phyloP scores from a whole-genome alignment of 2,888 invertebrate species.

The Drosophila mimica region DNA sequence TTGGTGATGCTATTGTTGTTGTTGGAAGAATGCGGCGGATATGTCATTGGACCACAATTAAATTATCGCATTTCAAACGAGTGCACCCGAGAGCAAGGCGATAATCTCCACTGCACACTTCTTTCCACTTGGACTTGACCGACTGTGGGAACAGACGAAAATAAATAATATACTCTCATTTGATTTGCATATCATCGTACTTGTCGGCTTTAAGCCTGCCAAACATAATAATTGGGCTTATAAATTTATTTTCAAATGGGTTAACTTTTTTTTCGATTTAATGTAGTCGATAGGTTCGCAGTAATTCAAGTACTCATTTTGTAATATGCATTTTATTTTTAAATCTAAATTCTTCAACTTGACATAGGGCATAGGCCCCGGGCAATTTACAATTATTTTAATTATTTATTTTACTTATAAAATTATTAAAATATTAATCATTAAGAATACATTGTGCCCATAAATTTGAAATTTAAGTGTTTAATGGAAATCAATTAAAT shows the following conservation, averaged over 20 bases:
- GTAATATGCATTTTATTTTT: not conserved
- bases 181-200: conserved; percentile 61
- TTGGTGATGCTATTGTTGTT: conserved; percentile 24
- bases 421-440: not conserved
- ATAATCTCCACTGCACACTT: conserved; percentile 46
- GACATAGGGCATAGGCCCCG: too few species aligned
- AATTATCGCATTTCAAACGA: conserved; percentile 84
- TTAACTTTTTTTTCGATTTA: not conserved
- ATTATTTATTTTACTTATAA: not conserved
- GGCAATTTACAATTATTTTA: not conserved
- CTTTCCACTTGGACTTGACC: conserved; percentile 49
- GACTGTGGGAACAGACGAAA: conserved; percentile 69
- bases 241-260: conserved; percentile 23
- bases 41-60: conserved; percentile 82
- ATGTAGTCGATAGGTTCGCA: not conserved
- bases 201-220: conserved; percentile 1
- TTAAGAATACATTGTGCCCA: not conserved
- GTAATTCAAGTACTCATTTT: not conserved
- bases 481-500: not conserved
- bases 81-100: conserved; percentile 48
- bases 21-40: conserved; percentile 36
- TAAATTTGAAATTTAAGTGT: not conserved
- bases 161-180: conserved; percentile 49
- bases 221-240: conserved; percentile 45
- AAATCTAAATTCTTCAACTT: not conserved